Percentiles rank a stretch among this genome's conserved stretches.
Conservation (phyloP, 2,797 vertebrate species). For the Pipistrellus nathusii region DNA sequence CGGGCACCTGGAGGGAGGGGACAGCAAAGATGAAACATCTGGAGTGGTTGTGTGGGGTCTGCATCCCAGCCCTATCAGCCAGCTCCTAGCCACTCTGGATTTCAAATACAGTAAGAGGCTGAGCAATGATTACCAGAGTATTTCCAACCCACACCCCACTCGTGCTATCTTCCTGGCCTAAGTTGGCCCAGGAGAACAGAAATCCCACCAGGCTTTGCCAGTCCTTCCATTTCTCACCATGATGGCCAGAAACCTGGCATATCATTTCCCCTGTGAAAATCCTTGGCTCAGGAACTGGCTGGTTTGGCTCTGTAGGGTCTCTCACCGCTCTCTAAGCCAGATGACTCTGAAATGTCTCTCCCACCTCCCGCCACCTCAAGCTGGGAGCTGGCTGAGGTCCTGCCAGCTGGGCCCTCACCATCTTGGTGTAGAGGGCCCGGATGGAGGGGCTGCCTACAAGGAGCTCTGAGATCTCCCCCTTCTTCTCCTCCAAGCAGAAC, state of each 20-base stretch:
- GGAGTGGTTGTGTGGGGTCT: not conserved
- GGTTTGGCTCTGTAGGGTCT: not conserved
- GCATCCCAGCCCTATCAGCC: not conserved
- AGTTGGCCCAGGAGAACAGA: conserved; percentile 21
- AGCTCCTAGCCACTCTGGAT: not conserved
- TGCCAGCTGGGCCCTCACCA: conserved; percentile 88
- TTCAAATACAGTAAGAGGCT: not conserved
- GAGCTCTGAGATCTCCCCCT: conserved; percentile 95
- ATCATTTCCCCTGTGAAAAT: not conserved
- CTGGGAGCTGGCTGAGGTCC: not conserved
- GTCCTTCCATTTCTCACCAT: conserved; percentile 24
- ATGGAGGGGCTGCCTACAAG: conserved; percentile 96
- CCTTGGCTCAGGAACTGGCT: not conserved
- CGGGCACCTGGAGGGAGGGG: conserved; percentile 90
- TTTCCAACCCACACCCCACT: not conserved
- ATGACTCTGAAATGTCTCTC: not conserved
- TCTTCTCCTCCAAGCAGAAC: conserved; percentile 94
- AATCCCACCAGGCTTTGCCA: not conserved
- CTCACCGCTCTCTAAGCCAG: not conserved
- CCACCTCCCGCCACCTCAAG: conserved; percentile 37
- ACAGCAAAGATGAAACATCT: conserved; percentile 12
- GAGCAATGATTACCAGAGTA: not conserved
- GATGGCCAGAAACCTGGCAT: conserved; percentile 34
- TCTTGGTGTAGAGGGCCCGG: conserved; percentile 97
- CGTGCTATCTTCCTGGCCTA: not conserved